Conservation (phyloP, 2,113 vertebrate species). For the Camelus bactrianus region DNA sequence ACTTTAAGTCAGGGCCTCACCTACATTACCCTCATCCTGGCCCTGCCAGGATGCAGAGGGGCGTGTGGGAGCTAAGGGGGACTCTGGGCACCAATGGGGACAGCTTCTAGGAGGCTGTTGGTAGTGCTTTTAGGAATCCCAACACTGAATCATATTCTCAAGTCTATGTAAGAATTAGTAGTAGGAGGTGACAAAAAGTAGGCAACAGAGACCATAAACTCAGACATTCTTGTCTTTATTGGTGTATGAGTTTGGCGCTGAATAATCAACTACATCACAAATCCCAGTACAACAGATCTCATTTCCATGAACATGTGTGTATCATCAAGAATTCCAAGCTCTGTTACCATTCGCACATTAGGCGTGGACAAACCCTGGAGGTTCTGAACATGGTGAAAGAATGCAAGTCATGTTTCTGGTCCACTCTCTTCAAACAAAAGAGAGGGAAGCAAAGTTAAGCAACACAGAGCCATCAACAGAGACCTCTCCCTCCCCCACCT, state of each 20-base stretch:
- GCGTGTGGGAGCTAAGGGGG: no score
- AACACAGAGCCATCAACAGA: neutral
- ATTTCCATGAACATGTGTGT: constrained; percentile 48
- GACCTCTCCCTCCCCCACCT: neutral
- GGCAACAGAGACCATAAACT: constrained; percentile 50
- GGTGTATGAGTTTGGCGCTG: constrained; percentile 52
- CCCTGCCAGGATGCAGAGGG: neutral
- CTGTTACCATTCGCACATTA: neutral
- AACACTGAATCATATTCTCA: neutral
- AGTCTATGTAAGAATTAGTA: neutral
- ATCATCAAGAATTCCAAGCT: constrained; percentile 26
- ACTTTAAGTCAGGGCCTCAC: neutral
- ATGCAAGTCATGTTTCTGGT: neutral
- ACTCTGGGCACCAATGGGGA: neutral
- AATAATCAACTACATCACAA: constrained; percentile 63
- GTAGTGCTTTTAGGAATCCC: neutral
- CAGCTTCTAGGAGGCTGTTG: neutral
- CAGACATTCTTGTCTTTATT: constrained; percentile 76
- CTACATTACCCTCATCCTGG: neutral
- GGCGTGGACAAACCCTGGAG: neutral
- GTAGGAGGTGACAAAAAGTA: constrained; percentile 56
- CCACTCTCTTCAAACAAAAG: neutral
- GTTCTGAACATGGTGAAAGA: constrained; percentile 37
- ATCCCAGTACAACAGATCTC: constrained; percentile 55
- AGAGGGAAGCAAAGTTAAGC: neutral